Percentiles rank a stretch among this genome's conserved stretches.
phyloP scores from a whole-genome alignment of 2,888 invertebrate genomes.

The Noctua janthe region DNA sequence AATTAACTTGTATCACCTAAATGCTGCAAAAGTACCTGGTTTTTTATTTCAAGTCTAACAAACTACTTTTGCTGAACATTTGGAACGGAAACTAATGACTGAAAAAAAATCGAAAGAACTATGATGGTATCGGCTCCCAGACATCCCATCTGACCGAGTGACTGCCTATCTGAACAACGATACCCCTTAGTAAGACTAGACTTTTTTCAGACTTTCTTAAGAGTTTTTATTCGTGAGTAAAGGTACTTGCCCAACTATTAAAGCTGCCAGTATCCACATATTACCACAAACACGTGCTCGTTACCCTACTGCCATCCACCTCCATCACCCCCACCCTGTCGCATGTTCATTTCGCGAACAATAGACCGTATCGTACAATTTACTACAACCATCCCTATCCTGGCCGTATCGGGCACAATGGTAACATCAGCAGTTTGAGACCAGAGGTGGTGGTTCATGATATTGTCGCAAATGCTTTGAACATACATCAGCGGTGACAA shows the following conservation, averaged over 20 bases:
- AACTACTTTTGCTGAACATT: background rate
- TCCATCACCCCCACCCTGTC: slow-evolving; percentile 6
- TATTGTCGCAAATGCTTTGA: slow-evolving; percentile 23
- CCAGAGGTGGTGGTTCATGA: slow-evolving; percentile 38
- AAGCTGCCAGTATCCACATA: background rate
- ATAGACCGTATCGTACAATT: slow-evolving; percentile 59
- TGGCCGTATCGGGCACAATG: slow-evolving; percentile 24
- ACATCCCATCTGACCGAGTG: too few species aligned
- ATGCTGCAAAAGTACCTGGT: too few species aligned
- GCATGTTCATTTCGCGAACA: slow-evolving; percentile 62
- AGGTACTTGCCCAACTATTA: background rate
- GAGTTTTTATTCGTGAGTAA: background rate
- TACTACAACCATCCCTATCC: slow-evolving; percentile 45
- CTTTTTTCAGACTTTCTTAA: background rate
- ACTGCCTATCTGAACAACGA: background rate
- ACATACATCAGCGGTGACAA: slow-evolving; percentile 38
- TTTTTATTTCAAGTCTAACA: background rate
- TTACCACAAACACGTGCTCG: background rate
- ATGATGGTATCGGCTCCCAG: background rate
- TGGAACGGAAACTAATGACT: too few species aligned
- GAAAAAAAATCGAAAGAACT: too few species aligned
- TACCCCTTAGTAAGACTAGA: background rate
- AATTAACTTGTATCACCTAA: too few species aligned
- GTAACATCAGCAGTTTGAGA: slow-evolving; percentile 18
- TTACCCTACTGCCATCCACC: slow-evolving; percentile 11